Base-by-base conservation (phyloP, 2,797 vertebrate genomes). In the Selene dorsalis region DNA sequence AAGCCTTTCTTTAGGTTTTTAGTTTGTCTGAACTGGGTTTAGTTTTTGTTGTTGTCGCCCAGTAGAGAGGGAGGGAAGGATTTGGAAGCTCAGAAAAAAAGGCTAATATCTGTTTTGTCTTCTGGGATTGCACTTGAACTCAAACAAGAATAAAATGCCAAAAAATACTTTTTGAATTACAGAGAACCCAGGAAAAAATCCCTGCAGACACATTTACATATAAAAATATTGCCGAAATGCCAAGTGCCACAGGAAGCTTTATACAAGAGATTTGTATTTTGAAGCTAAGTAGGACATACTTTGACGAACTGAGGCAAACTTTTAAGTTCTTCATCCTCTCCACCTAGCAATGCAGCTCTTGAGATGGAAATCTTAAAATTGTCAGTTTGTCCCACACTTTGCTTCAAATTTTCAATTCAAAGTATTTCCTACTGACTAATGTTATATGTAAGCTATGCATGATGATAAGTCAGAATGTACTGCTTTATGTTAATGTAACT, bases 11-110 rank as follows among this genome's bases (percentile, higher is more conserved):
- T 35, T 70, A n/a, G 20, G 30, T 63, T n/a, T 28, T 4, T 43
- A 57, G 16, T 26, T 73, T 71, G 32, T 59, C 57, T 66, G 18
- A 73, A 59, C 8, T 59, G 43, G 39, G 56, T 64, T 80, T 57
- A 35, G 20, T 66, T 69, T 73, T 73, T 58, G 68, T 30, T 64
- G 57, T 56, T 73, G 24, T n/a, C 32, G 17, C 9, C 24, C 57
- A 47, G 50, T 14, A n/a, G 14, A 28, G 22, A 32, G 14, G 28
- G 22, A 43, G 13, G 8, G 55, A 47, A 41, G 64, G 28, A 67
- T 62, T 64, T 30, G 22, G 53, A 18, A 41, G 61, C 62, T 45
- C 18, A 72, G 67, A 68, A 32, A 24, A 56, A 24, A 56, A 24
- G 2, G 47, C 17, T 43, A 7, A 61, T 26, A 14, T 16, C 22